Base-by-base conservation (phyloP, 2,797 vertebrate genomes). In the Catamblyrhynchus diadema region DNA sequence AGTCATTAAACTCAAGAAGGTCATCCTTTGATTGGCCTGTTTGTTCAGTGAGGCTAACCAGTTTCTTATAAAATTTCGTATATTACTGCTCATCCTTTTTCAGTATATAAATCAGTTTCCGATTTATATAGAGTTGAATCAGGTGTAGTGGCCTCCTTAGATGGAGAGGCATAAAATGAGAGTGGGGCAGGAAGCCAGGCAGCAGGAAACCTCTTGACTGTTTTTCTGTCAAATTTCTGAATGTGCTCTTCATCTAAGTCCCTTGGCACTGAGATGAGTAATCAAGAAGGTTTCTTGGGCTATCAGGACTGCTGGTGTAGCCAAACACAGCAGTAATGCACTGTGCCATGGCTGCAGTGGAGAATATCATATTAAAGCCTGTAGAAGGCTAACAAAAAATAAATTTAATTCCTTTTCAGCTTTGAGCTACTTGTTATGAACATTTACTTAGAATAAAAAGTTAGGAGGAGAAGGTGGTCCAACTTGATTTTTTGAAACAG, bases 361-460 rank as follows among this genome's bases (percentile, higher is more conserved):
- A 7, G 12, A 54, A 15, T 56, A 17, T 56, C 6, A 0, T 35
- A 17, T 48, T 72, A n/a, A 66, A 73, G 16, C 16, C 65, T 60
- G 8, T n/a, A 39, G 61, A 88, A 45, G 42, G 7, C 23, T 91
- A 45, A 56, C 25, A 39, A 41, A 57, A 94, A 84, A 16, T 25
- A 86, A 56, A 67, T 15, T 5, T 1, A 74, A 61, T 88, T 69
- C 1, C 6, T 61, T 83, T 90, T 66, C 28, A 50, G 10, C 16
- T 79, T 88, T 72, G 8, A 88, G 25, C 12, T 75, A 28, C 10
- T 67, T 67, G 5, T 57, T 72, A 48, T 27, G 61, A 56, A 18
- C 12, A 37, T 84, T 83, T 90, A 53, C 50, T 62, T 86, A 78
- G 39, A 88, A 59, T 73, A 85, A 59, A 44, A 86, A 21, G 10